Base-by-base conservation (phyloP, 2,888 invertebrate genomes). In the Elysia crispata region DNA sequence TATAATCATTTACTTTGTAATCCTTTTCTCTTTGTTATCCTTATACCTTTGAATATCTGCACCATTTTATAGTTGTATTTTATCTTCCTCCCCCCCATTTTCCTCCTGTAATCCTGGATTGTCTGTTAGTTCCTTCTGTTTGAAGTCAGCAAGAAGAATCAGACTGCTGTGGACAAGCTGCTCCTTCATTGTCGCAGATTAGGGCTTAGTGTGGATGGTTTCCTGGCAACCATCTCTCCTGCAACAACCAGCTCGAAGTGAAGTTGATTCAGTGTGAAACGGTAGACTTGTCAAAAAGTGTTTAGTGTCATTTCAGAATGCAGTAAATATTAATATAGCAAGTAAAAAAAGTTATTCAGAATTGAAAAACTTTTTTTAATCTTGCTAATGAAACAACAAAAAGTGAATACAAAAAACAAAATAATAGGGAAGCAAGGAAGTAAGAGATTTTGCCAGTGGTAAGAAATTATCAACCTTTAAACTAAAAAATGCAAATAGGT, bases 91-190 rank as follows among this genome's bases (percentile, higher is more conserved):
- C 50, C 49, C 11, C 23, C 18, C 33, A 28, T 31, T 1, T 28
- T 30, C 50, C 28, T 78, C 13, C 64, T 54, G 30, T 73, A 28
- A 64, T 5, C 31, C 6, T 54, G 18, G 31, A 6, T 78, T 78
- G 41, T 41, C 41, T 41, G 41, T 78, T 87, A 90, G 90, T 89
- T 86, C 69, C 84, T 90, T 82, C 84, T 87, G 81, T 89, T 86
- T 83, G 87, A 88, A 81, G 84, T 89, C 49, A 84, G 86, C 15
- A 82, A 86, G 67, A 86, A 87, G 33, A 83, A 85, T 49, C 79
- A 76, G n/a, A 85, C 78, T 18, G 84, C 84, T 3, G 85, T 87
- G 18, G 81, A 83, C 54, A 84, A 83, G 41, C 85, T 89, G 5
- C 77, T 88, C 30, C 73, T 81, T 11, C 85, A 86, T 15, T 88